Percentiles rank a stretch among this genome's conserved stretches.
Evolutionary conservation across 2,797 vertebrate species (phyloP).

Genomic region (Ficedula albicollis): DNA sequence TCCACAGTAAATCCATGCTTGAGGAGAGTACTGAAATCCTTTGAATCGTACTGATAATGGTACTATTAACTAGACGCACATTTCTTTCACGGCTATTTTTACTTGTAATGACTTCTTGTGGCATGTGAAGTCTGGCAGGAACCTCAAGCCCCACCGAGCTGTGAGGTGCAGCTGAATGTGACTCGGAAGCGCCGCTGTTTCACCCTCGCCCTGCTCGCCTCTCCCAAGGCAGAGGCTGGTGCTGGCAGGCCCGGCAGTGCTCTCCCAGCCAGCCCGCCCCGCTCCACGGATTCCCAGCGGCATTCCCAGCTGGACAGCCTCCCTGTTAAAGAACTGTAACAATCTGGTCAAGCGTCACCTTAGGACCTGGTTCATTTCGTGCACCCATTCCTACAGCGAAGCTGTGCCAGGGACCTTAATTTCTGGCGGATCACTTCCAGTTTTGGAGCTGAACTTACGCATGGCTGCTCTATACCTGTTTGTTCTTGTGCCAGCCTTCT

Average conservation of each 20-base stretch:
- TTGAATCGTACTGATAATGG: neutral
- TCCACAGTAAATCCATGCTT: neutral
- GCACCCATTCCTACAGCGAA: neutral
- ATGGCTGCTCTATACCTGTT: neutral
- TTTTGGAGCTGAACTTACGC: neutral
- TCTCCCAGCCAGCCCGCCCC: neutral
- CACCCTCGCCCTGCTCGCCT: rapidly evolving
- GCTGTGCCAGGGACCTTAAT: neutral
- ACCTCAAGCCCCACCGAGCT: neutral
- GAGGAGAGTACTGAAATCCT: neutral
- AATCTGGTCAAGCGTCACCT: neutral
- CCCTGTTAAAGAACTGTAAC: rapidly evolving
- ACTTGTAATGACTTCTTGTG: neutral
- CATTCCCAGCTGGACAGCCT: neutral
- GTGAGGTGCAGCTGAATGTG: rapidly evolving
- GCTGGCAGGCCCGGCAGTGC: neutral
- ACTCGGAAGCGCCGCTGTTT: rapidly evolving
- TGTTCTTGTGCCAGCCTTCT: neutral
- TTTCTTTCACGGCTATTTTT: neutral
- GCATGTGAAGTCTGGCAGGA: neutral
- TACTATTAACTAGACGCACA: neutral
- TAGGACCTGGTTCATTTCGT: neutral
- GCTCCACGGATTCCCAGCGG: neutral
- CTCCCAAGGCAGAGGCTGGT: neutral
- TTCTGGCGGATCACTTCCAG: neutral